Base-by-base conservation (phyloP, 1,140 invertebrate species). In the Vanessa atalanta region DNA sequence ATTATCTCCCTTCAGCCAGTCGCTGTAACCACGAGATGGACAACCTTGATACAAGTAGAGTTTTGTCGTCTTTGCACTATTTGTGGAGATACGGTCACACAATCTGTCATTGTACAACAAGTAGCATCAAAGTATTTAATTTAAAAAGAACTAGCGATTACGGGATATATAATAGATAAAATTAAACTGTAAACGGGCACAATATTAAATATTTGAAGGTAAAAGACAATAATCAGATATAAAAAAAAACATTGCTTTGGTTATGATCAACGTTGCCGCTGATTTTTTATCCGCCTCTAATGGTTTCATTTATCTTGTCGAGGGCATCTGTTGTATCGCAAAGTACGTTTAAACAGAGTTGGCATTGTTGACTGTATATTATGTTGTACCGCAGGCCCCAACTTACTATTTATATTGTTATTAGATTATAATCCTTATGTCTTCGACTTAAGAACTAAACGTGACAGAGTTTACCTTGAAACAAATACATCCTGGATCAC, bases 1-100 rank as follows among this genome's bases (percentile, higher is more conserved):
- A 88, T 88, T 89, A 89, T 89, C 85, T 89, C 82, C 79, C 78
- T 79, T 74, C 70, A 81, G 71, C 74, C 76, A 79, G 73, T 75
- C 78, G 80, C 82, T 83, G 77, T 88, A 83, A 85, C 82, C 75
- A 80, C 60, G 63, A 85, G 82, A 85, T 87, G 75, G 79, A 76
- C 73, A 83, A 81, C 81, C 80, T 81, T 81, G 73, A 75, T 75
- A 71, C 65, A 60, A 72, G 51, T 66, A 60, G 63, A 37, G 70
- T 72, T 72, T 72, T 55, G 65, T 72, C 61, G 55, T 13, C 48
- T 53, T 72, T 65, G 53, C 48, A 53, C 65, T 13, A 60, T 60
- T 57, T 23, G 20, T 57, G 1, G 26, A 57, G 20, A 60, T 60
- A 60, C 11, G 55, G 14, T 26, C 55, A 60, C n/a, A 53, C 15